Percentiles rank a stretch among this genome's conserved stretches.
Conservation (phyloP, 2,797 vertebrate genomes). For the Phrynocephalus forsythii region DNA sequence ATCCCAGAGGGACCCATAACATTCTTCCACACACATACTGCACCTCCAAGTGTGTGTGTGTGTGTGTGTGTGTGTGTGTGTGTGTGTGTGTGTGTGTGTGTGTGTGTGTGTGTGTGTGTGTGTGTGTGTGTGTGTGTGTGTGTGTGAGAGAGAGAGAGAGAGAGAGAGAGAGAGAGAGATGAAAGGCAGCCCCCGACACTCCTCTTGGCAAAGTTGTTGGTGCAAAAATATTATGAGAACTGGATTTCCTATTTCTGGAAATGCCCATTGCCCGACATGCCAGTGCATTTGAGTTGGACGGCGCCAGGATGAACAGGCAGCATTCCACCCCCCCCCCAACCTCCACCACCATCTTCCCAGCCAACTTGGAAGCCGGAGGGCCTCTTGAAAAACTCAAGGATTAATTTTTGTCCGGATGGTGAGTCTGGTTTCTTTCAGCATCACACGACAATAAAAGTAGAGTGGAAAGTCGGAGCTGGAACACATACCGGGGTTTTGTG, state of each 20-base stretch:
- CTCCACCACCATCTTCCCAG: neutral
- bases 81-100: no score
- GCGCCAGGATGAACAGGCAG: neutral
- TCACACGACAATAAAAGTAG: constrained; percentile 17
- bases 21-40: neutral
- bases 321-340: neutral
- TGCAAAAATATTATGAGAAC: neutral
- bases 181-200: neutral
- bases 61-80: no score
- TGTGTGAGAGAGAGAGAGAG: neutral
- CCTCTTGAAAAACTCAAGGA: neutral
- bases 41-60: neutral
- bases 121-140: no score
- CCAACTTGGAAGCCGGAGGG: fast-evolving
- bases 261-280: neutral
- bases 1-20: neutral
- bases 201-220: neutral
- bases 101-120: no score
- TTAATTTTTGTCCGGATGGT: constrained; percentile 21
- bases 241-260: neutral
- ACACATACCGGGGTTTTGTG: neutral
- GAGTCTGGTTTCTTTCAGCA: constrained; percentile 32
- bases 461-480: constrained; percentile 8
- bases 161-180: neutral
- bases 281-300: neutral